Evolutionary conservation across 2,113 vertebrate species (phyloP).

Genomic region (Chionodraco myersi): DNA sequence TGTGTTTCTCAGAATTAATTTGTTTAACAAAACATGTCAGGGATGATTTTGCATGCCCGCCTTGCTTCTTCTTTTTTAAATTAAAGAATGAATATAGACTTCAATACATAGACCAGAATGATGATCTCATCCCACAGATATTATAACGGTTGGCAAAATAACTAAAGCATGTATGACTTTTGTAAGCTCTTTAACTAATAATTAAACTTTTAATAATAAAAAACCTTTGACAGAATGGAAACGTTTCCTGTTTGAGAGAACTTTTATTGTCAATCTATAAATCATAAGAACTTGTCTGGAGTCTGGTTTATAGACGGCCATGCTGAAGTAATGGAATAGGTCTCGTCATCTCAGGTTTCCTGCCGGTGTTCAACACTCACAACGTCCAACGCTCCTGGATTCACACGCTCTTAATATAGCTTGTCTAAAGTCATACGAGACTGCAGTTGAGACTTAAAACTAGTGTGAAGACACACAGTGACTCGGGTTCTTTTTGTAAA

Average conservation of each 20-base stretch:
- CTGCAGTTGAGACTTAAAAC: conserved; percentile 17
- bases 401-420: conserved; percentile 83
- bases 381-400: conserved; percentile 65
- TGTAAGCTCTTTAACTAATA: not conserved
- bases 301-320: not conserved
- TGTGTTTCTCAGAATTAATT: conserved; percentile 28
- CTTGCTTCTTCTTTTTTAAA: not conserved
- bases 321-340: conserved; percentile 33
- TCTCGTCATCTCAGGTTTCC: conserved; percentile 77
- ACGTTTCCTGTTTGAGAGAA: not conserved
- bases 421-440: conserved; percentile 51
- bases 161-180: not conserved
- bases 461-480: not conserved
- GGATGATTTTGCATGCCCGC: conserved; percentile 47
- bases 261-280: not conserved
- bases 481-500: not conserved
- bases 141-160: not conserved
- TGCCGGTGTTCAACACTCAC: conserved; percentile 41
- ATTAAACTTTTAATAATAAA: not conserved
- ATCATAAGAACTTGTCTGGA: conserved; percentile 7
- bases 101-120: not conserved
- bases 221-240: not conserved
- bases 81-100: not conserved
- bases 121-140: not conserved
- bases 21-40: conserved; percentile 54